A percentile compares a stretch with the other conserved stretches of the same genome.
phyloP scores from a whole-genome alignment of 2,113 vertebrate species.

The Onychorhynchus coronatus region DNA sequence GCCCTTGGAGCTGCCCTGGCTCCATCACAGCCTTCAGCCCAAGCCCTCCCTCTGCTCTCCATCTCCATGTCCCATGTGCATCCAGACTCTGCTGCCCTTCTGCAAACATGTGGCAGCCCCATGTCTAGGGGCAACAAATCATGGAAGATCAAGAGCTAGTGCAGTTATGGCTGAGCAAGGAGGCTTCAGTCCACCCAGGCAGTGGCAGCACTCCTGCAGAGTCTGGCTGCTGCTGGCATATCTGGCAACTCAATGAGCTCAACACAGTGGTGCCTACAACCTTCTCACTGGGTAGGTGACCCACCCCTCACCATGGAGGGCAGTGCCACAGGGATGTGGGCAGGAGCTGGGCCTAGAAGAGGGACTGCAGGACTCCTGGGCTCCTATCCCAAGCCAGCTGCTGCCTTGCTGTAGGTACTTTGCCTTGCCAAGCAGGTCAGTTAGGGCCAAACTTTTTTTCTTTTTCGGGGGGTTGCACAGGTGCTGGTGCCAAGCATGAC shows the following conservation, averaged over 20 bases:
- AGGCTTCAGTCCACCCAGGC: not conserved
- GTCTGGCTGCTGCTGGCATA: not conserved
- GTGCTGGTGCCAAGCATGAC: conserved; percentile 32
- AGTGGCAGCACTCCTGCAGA: fast-evolving
- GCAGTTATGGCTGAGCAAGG: not conserved
- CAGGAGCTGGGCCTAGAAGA: not conserved
- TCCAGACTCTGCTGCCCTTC: not conserved
- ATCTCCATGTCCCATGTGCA: not conserved
- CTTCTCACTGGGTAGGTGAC: not conserved
- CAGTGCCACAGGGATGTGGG: not conserved
- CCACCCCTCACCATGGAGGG: not conserved
- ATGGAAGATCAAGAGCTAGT: not conserved
- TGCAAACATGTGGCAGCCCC: fast-evolving
- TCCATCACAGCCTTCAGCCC: not conserved
- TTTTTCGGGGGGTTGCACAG: not conserved
- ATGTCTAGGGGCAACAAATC: not conserved
- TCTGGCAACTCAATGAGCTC: not conserved
- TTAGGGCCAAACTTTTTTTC: conserved; percentile 9
- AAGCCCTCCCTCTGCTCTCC: not conserved
- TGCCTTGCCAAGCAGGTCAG: conserved; percentile 31
- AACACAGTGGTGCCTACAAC: not conserved
- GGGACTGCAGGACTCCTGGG: not conserved
- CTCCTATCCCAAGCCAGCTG: not conserved
- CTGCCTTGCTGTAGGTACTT: conserved; percentile 23
- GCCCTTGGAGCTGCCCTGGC: not conserved